Conservation (phyloP, 1,140 invertebrate genomes). For the Drosophila ercepeae region DNA sequence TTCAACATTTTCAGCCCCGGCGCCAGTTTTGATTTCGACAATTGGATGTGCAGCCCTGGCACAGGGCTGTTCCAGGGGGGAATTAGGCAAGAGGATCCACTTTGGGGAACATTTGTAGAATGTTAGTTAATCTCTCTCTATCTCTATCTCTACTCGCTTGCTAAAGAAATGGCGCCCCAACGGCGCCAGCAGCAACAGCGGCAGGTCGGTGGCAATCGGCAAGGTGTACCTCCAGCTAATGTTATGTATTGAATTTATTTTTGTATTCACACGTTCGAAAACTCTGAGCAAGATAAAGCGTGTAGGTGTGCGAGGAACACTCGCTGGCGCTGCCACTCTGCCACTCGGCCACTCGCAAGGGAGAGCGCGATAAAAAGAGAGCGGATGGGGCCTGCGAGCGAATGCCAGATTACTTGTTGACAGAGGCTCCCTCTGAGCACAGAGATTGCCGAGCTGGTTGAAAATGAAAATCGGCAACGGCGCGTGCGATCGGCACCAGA, state of each 20-base stretch:
- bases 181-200: slow-evolving; percentile 50
- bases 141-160: not conserved
- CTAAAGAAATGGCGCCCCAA: not conserved
- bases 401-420: not conserved
- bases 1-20: slow-evolving; percentile 55
- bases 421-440: slow-evolving; percentile 16
- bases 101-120: not conserved
- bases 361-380: slow-evolving; percentile 6
- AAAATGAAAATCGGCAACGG: slow-evolving; percentile 87
- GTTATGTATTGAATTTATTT: slow-evolving; percentile 77
- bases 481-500: slow-evolving; percentile 90
- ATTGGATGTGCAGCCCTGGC: slow-evolving; percentile 51
- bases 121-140: not conserved
- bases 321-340: slow-evolving; percentile 8
- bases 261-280: slow-evolving; percentile 66
- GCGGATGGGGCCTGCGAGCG: not conserved
- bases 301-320: slow-evolving; percentile 14
- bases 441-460: slow-evolving; percentile 25
- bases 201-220: slow-evolving; percentile 70
- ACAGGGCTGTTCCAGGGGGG: too few relatives aligned
- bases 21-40: slow-evolving; percentile 39
- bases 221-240: slow-evolving; percentile 77
- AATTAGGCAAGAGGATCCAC: too few relatives aligned
- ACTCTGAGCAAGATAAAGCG: slow-evolving; percentile 48
- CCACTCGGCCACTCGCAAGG: too few relatives aligned